These are phyloP conservation scores for Drosophila subquinaria DNA, from an alignment of 2,888 invertebrate genomes.

Conservation along the genomic window DNA sequence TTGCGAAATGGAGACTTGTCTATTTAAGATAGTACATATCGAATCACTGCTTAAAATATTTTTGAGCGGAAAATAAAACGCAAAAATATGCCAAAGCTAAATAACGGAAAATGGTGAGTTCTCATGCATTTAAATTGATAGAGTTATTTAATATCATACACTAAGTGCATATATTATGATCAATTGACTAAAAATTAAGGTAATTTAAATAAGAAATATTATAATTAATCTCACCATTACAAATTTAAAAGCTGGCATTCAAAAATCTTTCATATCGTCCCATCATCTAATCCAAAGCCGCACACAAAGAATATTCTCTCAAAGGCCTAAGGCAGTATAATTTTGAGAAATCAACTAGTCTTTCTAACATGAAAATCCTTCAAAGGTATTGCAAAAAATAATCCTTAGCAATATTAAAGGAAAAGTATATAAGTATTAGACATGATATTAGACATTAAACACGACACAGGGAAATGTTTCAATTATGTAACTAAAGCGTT, in stretches of 20 bases:
- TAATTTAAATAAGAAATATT: background rate
- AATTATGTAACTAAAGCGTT: too few species aligned
- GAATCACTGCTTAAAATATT: slow-evolving; percentile 4
- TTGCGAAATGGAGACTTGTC: slow-evolving; percentile 39
- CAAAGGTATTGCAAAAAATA: background rate
- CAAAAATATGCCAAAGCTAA: slow-evolving; percentile 4
- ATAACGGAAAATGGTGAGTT: background rate
- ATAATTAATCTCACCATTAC: background rate
- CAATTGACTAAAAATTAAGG: background rate
- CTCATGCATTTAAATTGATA: background rate
- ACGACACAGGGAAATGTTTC: too few species aligned
- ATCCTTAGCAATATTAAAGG: background rate
- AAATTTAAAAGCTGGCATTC: background rate
- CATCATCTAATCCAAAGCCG: background rate
- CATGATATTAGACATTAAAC: too few species aligned
- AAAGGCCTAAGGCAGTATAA: background rate
- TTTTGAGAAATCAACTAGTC: background rate
- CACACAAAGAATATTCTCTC: background rate
- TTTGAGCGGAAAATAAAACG: slow-evolving; percentile 2
- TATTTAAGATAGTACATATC: slow-evolving; percentile 22
- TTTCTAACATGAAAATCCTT: background rate
- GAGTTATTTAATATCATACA: background rate
- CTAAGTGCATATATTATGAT: background rate
- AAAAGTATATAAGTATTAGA: too few species aligned
- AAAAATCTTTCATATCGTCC: background rate